Evolutionary conservation across 2,888 invertebrate genomes (phyloP).

Genomic region (Polylopha cassiicola): DNA sequence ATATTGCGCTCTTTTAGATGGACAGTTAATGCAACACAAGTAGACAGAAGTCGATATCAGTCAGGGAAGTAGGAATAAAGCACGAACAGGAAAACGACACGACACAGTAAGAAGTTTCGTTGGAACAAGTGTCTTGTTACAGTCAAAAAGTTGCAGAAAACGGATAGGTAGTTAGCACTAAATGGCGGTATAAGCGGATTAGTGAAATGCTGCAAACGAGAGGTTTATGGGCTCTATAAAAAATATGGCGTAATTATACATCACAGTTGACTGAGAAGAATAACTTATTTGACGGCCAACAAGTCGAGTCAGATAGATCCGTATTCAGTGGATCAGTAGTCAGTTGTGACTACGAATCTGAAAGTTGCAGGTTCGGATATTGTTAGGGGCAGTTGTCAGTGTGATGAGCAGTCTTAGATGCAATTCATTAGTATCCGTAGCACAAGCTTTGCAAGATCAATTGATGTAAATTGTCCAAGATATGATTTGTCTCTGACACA

Average conservation of each 20-base stretch:
- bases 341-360: no score
- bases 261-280: slow-evolving; percentile 5
- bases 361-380: no score
- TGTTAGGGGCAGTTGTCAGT: no score
- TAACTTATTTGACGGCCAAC: slow-evolving; percentile 3
- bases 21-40: neutral
- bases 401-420: no score
- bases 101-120: slow-evolving; percentile 31
- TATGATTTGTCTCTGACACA: no score
- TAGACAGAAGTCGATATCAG: slow-evolving; percentile 1
- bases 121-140: slow-evolving; percentile 37
- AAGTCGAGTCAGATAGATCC: no score
- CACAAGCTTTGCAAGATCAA: no score
- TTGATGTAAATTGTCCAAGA: no score
- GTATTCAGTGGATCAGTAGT: no score
- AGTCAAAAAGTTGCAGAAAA: slow-evolving; percentile 32
- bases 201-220: slow-evolving; percentile 16
- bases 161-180: slow-evolving; percentile 32
- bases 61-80: slow-evolving; percentile 5
- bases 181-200: slow-evolving; percentile 20
- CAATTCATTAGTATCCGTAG: no score
- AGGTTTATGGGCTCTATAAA: slow-evolving; percentile 13
- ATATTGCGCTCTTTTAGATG: no score
- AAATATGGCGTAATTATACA: slow-evolving; percentile 11
- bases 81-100: slow-evolving; percentile 33